phyloP scores from a whole-genome alignment of 2,797 vertebrate species.

The Steatocranus sp. region DNA sequence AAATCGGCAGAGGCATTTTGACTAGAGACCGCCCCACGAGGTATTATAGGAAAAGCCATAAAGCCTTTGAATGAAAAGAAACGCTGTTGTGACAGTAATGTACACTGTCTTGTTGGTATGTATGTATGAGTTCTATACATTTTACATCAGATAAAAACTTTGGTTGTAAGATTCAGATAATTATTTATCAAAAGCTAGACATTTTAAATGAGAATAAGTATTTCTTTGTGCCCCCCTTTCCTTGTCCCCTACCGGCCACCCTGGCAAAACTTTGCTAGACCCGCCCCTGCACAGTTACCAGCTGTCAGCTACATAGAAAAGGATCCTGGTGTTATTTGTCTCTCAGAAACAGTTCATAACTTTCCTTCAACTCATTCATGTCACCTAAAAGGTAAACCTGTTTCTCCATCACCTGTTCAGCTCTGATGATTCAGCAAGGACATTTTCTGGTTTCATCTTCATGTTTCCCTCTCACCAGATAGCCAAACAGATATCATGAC shows the following conservation, averaged over 20 bases:
- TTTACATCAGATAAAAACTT: neutral
- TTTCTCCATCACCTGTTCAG: neutral
- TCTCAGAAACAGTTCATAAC: neutral
- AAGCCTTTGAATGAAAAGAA: neutral
- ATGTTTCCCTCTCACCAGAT: neutral
- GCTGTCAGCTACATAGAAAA: neutral
- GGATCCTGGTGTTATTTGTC: neutral
- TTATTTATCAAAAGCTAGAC: neutral
- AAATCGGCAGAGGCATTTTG: neutral
- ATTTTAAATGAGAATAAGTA: neutral
- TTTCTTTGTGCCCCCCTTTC: neutral
- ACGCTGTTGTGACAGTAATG: neutral
- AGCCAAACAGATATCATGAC: accelerated
- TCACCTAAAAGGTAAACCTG: neutral
- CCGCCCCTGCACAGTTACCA: neutral
- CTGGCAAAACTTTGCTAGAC: accelerated
- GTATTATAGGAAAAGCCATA: neutral
- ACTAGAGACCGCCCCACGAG: neutral
- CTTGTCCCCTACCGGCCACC: accelerated
- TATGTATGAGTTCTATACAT: neutral
- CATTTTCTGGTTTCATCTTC: neutral
- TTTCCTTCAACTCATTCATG: neutral
- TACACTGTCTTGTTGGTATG: neutral
- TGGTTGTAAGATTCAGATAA: neutral
- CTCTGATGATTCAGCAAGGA: accelerated